Evolutionary conservation across 1,140 invertebrate genomes (phyloP).

Genomic region (Bombyx mandarina): DNA sequence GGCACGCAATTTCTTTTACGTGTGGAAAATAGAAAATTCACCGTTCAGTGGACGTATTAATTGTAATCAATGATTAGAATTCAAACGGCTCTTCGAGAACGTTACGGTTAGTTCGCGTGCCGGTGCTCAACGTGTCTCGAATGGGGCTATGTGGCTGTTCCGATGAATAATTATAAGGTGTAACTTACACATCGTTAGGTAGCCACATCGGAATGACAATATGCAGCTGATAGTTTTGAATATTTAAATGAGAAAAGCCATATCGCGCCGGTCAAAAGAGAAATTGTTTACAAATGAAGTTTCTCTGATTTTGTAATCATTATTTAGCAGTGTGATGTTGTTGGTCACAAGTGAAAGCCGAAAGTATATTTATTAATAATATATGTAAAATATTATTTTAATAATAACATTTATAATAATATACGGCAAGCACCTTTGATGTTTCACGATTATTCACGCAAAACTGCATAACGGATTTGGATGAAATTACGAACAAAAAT

Average conservation of each 20-base stretch:
- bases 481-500: too few relatives aligned
- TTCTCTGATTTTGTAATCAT: conserved; percentile 12
- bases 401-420: too few relatives aligned
- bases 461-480: too few relatives aligned
- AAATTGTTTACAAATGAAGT: conserved; percentile 32
- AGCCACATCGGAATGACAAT: conserved; percentile 27
- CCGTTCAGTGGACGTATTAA: conserved; percentile 66
- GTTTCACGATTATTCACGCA: too few relatives aligned
- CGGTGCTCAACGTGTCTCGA: conserved; percentile 40
- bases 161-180: conserved; percentile 33
- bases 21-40: conserved; percentile 69
- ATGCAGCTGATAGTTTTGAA: conserved; percentile 30
- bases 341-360: not conserved
- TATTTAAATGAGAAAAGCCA: conserved; percentile 17
- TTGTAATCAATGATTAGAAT: conserved; percentile 62
- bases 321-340: too few relatives aligned
- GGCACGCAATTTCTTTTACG: conserved; percentile 66
- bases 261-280: conserved; percentile 32
- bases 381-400: not conserved
- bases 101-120: conserved; percentile 67
- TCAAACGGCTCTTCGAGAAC: conserved; percentile 45
- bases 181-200: conserved; percentile 6
- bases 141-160: conserved; percentile 46
- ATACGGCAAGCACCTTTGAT: too few relatives aligned
- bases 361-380: not conserved